These are phyloP conservation scores for Oligia latruncula DNA, from an alignment of 2,888 invertebrate species.

Conservation along the genomic window DNA sequence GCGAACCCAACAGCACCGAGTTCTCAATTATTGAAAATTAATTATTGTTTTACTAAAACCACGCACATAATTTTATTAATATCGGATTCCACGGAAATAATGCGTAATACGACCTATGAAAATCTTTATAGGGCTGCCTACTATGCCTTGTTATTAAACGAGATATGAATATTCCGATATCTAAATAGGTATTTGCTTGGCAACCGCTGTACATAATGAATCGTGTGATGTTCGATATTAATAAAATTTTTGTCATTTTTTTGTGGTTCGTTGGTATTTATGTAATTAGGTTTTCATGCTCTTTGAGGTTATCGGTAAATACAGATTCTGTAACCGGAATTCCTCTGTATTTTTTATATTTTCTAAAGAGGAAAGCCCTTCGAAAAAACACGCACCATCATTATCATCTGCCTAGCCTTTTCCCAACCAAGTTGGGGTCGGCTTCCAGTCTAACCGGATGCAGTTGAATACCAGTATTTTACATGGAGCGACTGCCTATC, in stretches of 20 bases:
- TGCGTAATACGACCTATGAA: slow-evolving; percentile 63
- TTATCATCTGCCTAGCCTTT: background rate
- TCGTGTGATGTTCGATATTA: slow-evolving; percentile 50
- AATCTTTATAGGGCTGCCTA: slow-evolving; percentile 61
- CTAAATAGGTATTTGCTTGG: slow-evolving; percentile 52
- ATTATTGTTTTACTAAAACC: slow-evolving; percentile 61
- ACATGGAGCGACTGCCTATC: too few species aligned
- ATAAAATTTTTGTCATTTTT: slow-evolving; percentile 35
- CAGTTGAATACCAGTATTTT: too few species aligned
- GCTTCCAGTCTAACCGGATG: too few species aligned
- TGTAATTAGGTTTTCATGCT: slow-evolving; percentile 25
- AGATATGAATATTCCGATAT: slow-evolving; percentile 63
- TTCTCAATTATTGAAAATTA: slow-evolving; percentile 58
- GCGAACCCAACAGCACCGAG: slow-evolving; percentile 24
- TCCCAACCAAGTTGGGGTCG: background rate
- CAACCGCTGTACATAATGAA: slow-evolving; percentile 52
- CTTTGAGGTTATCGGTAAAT: slow-evolving; percentile 28
- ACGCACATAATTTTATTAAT: slow-evolving; percentile 66
- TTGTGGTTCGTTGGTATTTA: slow-evolving; percentile 5
- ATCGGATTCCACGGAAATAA: slow-evolving; percentile 63
- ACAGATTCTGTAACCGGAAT: background rate
- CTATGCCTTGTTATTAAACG: slow-evolving; percentile 55
- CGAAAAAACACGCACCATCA: background rate
- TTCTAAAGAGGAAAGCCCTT: background rate
- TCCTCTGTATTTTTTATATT: background rate